Evolutionary conservation across 30 jellyfish, hydroid and myxozoan genomes (phyloP), one percentile per base, ranked within the genome.

Genomic region (Turritopsis dohrnii): DNA sequence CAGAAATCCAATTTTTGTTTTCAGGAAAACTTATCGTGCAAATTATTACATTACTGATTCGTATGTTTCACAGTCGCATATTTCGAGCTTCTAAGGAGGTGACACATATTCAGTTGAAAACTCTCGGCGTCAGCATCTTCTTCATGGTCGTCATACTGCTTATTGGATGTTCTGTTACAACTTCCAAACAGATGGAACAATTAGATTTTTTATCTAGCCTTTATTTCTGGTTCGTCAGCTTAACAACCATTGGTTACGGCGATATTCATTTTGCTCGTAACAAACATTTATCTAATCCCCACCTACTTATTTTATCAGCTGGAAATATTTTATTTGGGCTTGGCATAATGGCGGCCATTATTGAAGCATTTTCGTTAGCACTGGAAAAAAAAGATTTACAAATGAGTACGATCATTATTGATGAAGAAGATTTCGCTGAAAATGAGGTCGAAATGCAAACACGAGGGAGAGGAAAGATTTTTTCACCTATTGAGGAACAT

Each of bases 211-310:
- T 52, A 19, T 53, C 74, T 65, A 22, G 30, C 16, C n/a, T 81
- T 7, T 81, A 81, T 65, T 81, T 81, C 41, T 81, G 74, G 74
- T 81, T 81, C 1, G 83, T 81, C 52, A 53, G 81, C 29, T 65
- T 53, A 24, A 53, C 88, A 19, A 81, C 88, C 28, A 81, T 81
- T 21, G 88, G 88, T 28, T 81, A 81, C 41, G 88, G 88, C 74
- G 88, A 53, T 81, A 53, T 74, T 13, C 83, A 74, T 24, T 74
- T 81, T 29, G 83, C 22, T 23, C 65, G 83, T 8, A 30, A 52
- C 25, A 54, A 65, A 24, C 83, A 54, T 65, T 21, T 54, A 24
- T 21, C 83, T 21, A 65, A 81, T 24, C 74, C 74, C 8, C 74
- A 65, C 28, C 16, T 54, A n/a, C 26, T 81, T 20, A 19, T 81